Percentiles rank a stretch among this genome's conserved stretches.
Evolutionary conservation across 1,140 invertebrate genomes (phyloP).

Genomic region (Macrocentrus cingulum): DNA sequence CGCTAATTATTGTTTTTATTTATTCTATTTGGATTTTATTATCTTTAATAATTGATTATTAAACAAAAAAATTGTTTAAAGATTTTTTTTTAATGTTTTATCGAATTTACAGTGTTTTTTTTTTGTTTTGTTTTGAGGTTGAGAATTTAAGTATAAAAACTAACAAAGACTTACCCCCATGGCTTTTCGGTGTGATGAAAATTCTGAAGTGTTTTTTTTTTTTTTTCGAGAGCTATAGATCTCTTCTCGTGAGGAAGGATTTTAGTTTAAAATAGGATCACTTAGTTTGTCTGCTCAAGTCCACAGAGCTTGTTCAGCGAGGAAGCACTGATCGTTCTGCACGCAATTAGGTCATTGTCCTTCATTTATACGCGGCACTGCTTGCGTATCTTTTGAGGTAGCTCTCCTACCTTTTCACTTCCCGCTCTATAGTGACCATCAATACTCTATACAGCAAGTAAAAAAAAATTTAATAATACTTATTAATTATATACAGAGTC

Average conservation of each 20-base stretch:
- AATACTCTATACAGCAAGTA: neutral
- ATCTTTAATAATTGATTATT: too few species aligned
- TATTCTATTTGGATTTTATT: too few species aligned
- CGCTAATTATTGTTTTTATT: too few species aligned
- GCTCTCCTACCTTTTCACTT: constrained; percentile 29
- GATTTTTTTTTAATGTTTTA: too few species aligned
- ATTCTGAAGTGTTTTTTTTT: too few species aligned
- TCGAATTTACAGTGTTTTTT: too few species aligned
- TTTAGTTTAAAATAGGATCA: neutral
- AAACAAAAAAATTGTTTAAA: too few species aligned
- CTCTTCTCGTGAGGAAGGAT: constrained; percentile 1
- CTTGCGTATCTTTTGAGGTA: constrained; percentile 37
- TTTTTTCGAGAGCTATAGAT: too few species aligned
- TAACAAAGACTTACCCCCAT: too few species aligned
- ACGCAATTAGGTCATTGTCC: constrained; percentile 57
- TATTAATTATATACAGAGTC: constrained; percentile 1
- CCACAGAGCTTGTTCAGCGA: constrained; percentile 37
- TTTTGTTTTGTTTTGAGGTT: too few species aligned
- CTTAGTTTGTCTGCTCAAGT: neutral
- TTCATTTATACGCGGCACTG: constrained; percentile 51
- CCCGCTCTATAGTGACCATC: neutral
- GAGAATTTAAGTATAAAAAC: too few species aligned
- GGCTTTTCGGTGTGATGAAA: too few species aligned
- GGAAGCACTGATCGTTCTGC: constrained; percentile 51
- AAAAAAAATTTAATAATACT: neutral